These are phyloP conservation scores for Merops nubicus DNA, from an alignment of 2,113 vertebrate species.

Conservation along the genomic window DNA sequence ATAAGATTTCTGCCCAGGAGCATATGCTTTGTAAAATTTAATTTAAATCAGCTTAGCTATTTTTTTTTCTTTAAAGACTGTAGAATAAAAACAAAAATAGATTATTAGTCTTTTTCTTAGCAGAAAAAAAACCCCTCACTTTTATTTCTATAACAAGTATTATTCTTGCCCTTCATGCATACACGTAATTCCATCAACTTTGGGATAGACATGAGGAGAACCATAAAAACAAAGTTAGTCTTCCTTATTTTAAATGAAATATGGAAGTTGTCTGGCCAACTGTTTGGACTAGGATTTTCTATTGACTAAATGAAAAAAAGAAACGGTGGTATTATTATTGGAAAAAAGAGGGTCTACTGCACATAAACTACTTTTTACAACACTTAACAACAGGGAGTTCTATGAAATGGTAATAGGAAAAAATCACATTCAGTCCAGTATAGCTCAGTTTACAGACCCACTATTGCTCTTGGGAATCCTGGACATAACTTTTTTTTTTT, in stretches of 20 bases:
- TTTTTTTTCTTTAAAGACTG: not conserved
- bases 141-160: not conserved
- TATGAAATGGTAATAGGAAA: not conserved
- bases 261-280: not conserved
- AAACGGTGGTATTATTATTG: not conserved
- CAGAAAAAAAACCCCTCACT: not conserved
- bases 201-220: not conserved
- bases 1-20: conserved; percentile 52
- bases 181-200: not conserved
- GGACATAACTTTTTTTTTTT: not conserved
- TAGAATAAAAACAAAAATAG: conserved; percentile 25
- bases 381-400: not conserved
- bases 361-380: not conserved
- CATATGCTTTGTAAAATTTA: conserved; percentile 58
- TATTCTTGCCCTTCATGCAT: not conserved
- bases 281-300: not conserved
- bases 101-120: not conserved
- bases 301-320: not conserved
- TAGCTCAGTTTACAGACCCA: not conserved
- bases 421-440: not conserved
- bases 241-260: not conserved
- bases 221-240: not conserved
- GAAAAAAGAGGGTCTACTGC: not conserved
- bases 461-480: not conserved
- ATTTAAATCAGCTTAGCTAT: conserved; percentile 69